phyloP scores from a whole-genome alignment of 1,140 invertebrate species.

The Drosophila simulans region DNA sequence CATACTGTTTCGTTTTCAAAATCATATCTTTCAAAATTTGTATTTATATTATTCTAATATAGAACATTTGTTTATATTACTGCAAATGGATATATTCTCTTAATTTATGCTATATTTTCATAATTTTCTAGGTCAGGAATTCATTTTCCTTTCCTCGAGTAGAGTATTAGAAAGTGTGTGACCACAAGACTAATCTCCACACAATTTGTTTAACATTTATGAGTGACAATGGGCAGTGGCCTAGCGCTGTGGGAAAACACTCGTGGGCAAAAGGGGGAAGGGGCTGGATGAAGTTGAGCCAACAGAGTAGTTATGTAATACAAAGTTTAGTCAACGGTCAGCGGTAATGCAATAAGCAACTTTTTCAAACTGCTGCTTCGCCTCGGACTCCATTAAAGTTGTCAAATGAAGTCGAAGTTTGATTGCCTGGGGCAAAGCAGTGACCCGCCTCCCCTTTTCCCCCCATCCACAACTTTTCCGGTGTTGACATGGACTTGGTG shows the following conservation, averaged over 20 bases:
- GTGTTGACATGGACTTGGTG: conserved; percentile 31
- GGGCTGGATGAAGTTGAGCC: conserved; percentile 46
- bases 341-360: conserved; percentile 73
- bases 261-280: not conserved
- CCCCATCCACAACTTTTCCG: conserved; percentile 8
- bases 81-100: too few species aligned
- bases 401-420: conserved; percentile 79
- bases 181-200: not conserved
- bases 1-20: too few species aligned
- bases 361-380: conserved; percentile 67
- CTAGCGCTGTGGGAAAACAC: conserved; percentile 8
- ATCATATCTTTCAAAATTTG: too few species aligned
- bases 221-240: conserved; percentile 44
- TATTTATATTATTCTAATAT: too few species aligned
- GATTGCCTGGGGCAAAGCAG: conserved; percentile 54
- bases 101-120: not conserved
- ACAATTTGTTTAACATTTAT: conserved; percentile 65
- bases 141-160: not conserved
- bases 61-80: too few species aligned
- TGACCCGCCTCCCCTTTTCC: conserved; percentile 34
- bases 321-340: conserved; percentile 68
- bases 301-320: conserved; percentile 43
- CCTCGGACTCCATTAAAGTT: conserved; percentile 73
- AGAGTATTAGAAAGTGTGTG: conserved; percentile 15
- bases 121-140: not conserved